Percentiles rank a stretch among this genome's conserved stretches.
These are phyloP conservation scores for Sebastes nivosus DNA, from an alignment of 2,797 vertebrate genomes.

Conservation along the genomic window DNA sequence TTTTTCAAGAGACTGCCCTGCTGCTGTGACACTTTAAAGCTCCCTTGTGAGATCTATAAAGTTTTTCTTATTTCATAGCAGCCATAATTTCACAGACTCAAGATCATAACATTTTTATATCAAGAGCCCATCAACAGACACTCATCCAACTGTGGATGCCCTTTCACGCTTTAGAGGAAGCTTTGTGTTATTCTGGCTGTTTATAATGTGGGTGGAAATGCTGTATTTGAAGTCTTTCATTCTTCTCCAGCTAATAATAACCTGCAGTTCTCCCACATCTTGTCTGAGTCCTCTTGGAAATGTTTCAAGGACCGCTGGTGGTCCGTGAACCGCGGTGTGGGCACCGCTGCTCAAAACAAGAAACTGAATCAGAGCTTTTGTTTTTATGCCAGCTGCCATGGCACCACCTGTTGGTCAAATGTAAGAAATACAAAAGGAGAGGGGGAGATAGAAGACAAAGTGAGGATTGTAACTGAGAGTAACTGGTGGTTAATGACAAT, in stretches of 20 bases:
- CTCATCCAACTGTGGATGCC: not conserved
- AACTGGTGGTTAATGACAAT: not conserved
- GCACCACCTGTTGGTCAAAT: conserved; percentile 58
- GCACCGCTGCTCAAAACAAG: not conserved
- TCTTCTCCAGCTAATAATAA: not conserved
- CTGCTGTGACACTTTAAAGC: not conserved
- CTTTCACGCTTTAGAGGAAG: not conserved
- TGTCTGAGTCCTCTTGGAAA: not conserved
- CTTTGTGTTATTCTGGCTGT: not conserved
- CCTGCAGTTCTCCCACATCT: not conserved
- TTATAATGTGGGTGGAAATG: not conserved
- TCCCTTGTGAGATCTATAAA: not conserved
- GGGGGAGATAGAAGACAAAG: not conserved
- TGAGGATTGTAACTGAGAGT: not conserved
- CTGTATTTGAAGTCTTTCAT: not conserved
- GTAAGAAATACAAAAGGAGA: conserved; percentile 21
- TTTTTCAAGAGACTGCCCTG: not conserved
- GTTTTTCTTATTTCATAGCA: not conserved
- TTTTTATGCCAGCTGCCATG: conserved; percentile 19
- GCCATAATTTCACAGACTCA: not conserved
- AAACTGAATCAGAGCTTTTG: conserved; percentile 1
- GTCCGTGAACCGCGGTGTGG: conserved; percentile 8
- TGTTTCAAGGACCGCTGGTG: conserved; percentile 2
- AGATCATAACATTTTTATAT: conserved; percentile 5
- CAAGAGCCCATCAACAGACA: not conserved